These are phyloP conservation scores for Galerucella pusilla DNA, from an alignment of 2,888 invertebrate species.

Conservation along the genomic window DNA sequence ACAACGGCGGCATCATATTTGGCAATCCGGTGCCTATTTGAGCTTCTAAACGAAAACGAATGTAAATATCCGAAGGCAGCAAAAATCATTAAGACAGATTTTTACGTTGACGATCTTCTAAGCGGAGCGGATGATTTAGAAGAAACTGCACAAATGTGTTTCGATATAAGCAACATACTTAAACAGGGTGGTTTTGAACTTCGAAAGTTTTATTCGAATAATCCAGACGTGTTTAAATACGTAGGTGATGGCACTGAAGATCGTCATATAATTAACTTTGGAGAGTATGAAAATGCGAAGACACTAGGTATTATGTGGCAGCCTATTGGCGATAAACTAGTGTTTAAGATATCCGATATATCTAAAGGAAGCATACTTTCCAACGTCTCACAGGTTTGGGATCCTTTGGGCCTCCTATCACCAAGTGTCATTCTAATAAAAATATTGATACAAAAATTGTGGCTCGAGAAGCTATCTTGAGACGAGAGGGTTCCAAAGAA, in stretches of 20 bases:
- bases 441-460: background rate
- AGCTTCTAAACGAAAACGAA: conserved; percentile 24
- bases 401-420: background rate
- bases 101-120: conserved; percentile 39
- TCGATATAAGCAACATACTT: conserved; percentile 17
- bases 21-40: conserved; percentile 32
- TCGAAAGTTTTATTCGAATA: conserved; percentile 23
- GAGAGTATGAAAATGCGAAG: no score
- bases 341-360: no score
- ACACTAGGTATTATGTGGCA: no score
- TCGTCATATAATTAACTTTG: no score
- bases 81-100: conserved; percentile 26
- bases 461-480: background rate
- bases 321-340: no score
- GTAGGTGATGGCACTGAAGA: background rate
- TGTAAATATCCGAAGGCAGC: conserved; percentile 21
- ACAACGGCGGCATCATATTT: conserved; percentile 24
- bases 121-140: conserved; percentile 25
- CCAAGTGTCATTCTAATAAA: background rate
- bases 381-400: no score
- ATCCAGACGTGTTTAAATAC: conserved; percentile 7
- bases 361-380: no score
- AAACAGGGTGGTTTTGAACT: conserved; percentile 14
- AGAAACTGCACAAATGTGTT: background rate
- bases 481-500: background rate